Base-by-base conservation (phyloP, 2,888 invertebrate genomes). In the Temnothorax ravouxi region DNA sequence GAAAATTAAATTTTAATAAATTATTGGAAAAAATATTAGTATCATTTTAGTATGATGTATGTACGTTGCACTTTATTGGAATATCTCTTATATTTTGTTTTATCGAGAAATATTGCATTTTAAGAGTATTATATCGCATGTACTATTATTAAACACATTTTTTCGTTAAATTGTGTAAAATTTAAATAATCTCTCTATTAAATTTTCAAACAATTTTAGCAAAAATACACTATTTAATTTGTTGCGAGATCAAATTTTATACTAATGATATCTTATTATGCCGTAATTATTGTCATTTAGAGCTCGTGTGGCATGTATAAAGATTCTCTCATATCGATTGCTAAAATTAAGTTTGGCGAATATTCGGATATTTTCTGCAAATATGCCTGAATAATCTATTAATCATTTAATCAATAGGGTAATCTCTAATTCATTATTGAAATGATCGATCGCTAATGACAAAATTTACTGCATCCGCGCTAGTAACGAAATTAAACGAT, bases 91-190 rank as follows among this genome's bases (percentile, higher is more conserved):
- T 25, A 41, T 56, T 34, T 50, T 4, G 11, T 52, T 71, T 52
- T 52, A 52, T 52, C 34, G n/a, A 71, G 9, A 52, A 71, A 71
- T 71, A 52, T 71, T 71, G n/a, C 34, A 52, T 71, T 52, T 71
- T 9, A 38, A 41, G 18, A 56, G 29, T 29, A 67, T 47, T 0
- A 15, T 13, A 52, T 69, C 2, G 29, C 11, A 38, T 71, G 13
- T 29, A 50, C 8, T 34, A 72, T 38, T 54, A 72, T 41, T 56
- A 56, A 52, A 56, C 8, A 59, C 56, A 72, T 41, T 29, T 38
- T 44, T 72, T 3, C 29, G 15, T n/a, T 44, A 38, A 44, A 74
- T 59, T 29, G 21, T n/a, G 21, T n/a, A 47, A 61, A 34, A 29
- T 29, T 74, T n/a, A 44, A n/a, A 61, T 47, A 11, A 25, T 25